Base-by-base conservation (phyloP, 2,888 invertebrate species). In the Argyresthia goedartella region DNA sequence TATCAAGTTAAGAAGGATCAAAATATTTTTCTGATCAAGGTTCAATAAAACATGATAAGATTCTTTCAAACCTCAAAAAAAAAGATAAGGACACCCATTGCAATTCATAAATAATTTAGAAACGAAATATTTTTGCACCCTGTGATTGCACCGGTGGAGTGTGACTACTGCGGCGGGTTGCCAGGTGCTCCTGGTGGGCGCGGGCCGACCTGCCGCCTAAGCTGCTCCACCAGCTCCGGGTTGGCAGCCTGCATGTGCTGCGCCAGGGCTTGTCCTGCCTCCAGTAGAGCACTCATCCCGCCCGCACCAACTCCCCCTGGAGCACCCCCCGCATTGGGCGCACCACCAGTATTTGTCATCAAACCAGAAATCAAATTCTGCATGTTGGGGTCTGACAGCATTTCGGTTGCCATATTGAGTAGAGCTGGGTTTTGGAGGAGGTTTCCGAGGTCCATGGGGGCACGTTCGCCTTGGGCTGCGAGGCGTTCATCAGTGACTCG, bases 381-480 rank as follows among this genome's bases (percentile, higher is more conserved):
- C 89, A 96, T 93, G 59, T 90, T 90, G 11, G 95, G 95, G 78
- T 96, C 93, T n/a, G 90, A 87, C 61, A 96, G 88, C 91, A 96
- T 92, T 68, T 93, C 92, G 7, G 92, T 90, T 4, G 95, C 95
- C 92, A 96, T 94, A 63, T 91, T 92, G 73, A 96, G 89, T 56
- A 97, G 85, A 13, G 92, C 91, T 4, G 96, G 95, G 74, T 96
- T 95, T 65, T 90, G 92, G 53, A 96, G 86, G 54, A 96, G 76
- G 4, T 90, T 88, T 13, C 89, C 88, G 4, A 93, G 71, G 69
- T 92, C 91, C 52, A 91, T 64, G 0, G 74, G 65, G 41, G 63
- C 69, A 46, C 86, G 87, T 62, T 94, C 93, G 60, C 95, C 93
- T 62, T 91, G 90, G 58, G 95, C 82, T 2, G 73, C 70, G 41